These are phyloP conservation scores for Pomatorhinus ruficollis DNA, from an alignment of 2,113 vertebrate genomes.

Conservation along the genomic window DNA sequence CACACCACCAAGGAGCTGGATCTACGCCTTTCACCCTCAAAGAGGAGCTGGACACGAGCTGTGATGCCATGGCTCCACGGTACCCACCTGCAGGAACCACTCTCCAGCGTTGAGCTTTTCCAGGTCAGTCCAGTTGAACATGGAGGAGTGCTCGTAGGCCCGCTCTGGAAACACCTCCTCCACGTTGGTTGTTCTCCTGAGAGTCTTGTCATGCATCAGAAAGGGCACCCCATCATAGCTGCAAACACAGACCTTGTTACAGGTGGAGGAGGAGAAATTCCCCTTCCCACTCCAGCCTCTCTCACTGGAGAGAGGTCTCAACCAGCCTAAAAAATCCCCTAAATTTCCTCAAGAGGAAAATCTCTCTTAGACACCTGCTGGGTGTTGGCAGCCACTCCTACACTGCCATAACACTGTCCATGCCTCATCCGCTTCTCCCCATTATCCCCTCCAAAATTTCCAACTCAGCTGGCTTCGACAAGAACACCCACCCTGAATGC, in stretches of 20 bases:
- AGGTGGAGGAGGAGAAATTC: neutral
- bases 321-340: neutral
- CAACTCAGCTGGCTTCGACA: accelerated
- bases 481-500: neutral
- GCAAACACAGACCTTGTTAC: neutral
- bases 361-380: neutral
- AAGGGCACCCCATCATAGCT: constrained; percentile 93
- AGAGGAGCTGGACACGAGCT: neutral
- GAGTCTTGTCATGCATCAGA: constrained; percentile 87
- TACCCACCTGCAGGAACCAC: constrained; percentile 90
- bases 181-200: constrained; percentile 90
- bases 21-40: neutral
- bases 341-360: neutral
- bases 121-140: constrained; percentile 94
- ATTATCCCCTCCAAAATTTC: neutral
- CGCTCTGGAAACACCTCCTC: constrained; percentile 80
- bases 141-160: constrained; percentile 78
- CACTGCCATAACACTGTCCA: neutral
- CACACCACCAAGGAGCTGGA: neutral
- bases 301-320: neutral
- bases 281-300: neutral
- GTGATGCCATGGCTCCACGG: accelerated
- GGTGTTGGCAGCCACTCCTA: neutral
- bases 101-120: constrained; percentile 89
- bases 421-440: neutral